phyloP scores from a whole-genome alignment of 2,113 vertebrate species.

The Catharus minimus region DNA sequence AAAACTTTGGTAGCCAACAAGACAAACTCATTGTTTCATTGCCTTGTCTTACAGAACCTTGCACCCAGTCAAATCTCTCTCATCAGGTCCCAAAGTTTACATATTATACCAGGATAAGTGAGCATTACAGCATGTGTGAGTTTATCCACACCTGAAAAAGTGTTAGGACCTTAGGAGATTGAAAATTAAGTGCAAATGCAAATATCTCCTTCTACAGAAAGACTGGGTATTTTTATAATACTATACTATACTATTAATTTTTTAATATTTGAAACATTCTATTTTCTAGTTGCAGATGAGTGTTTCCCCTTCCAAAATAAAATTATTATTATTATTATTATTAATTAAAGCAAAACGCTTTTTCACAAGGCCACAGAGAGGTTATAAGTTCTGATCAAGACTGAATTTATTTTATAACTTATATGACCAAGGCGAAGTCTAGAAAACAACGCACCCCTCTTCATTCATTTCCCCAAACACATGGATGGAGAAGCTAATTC shows the following conservation, averaged over 20 bases:
- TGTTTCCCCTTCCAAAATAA: not conserved
- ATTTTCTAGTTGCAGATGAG: not conserved
- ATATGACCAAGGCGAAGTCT: not conserved
- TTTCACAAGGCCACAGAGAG: not conserved
- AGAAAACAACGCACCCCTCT: not conserved
- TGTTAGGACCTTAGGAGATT: not conserved
- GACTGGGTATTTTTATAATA: fast-evolving
- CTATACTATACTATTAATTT: fast-evolving
- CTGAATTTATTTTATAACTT: not conserved
- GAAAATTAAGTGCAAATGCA: not conserved
- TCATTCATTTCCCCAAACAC: not conserved
- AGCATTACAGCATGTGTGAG: not conserved
- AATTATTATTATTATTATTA: not conserved
- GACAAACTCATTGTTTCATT: fast-evolving
- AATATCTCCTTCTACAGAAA: not conserved
- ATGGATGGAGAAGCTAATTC: not conserved
- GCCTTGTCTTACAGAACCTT: not conserved
- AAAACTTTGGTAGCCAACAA: not conserved
- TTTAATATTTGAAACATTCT: not conserved
- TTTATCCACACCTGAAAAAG: not conserved
- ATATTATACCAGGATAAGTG: not conserved
- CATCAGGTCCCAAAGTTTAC: not conserved
- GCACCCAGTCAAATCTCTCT: not conserved
- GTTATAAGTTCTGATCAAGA: not conserved
- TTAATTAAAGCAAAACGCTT: not conserved